A percentile compares a stretch with the other conserved stretches of the same genome.
phyloP scores from a whole-genome alignment of 2,797 vertebrate genomes.

The Tragopan temminckii region DNA sequence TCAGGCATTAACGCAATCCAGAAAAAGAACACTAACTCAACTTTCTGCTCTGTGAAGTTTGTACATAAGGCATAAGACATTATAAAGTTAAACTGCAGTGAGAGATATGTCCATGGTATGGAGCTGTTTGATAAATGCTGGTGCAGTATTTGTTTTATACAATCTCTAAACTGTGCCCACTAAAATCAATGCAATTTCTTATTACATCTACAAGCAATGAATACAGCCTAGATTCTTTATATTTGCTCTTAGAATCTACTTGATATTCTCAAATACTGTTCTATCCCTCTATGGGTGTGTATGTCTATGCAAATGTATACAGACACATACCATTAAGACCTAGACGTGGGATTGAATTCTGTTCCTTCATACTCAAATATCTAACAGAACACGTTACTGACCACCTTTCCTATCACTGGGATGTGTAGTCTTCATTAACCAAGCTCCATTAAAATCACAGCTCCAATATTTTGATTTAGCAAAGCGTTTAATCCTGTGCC shows the following conservation, averaged over 20 bases:
- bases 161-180: background rate
- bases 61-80: background rate
- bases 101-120: constrained; percentile 54
- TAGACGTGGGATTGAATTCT: background rate
- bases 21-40: background rate
- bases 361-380: background rate
- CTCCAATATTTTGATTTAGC: constrained; percentile 6
- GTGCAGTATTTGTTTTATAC: background rate
- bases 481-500: background rate
- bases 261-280: background rate
- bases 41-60: background rate
- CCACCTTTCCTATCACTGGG: background rate
- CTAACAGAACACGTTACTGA: background rate
- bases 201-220: background rate
- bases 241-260: background rate
- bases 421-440: background rate
- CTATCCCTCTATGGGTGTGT: background rate
- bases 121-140: constrained; percentile 71
- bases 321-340: accelerated
- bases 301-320: background rate
- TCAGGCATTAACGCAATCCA: background rate
- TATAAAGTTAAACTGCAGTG: constrained; percentile 34
- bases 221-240: background rate
- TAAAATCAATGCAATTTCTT: background rate
- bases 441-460: constrained; percentile 27